Evolutionary conservation across 2,113 vertebrate genomes (phyloP), one percentile per base, ranked within the genome.

Genomic region (Nesoenas mayeri): DNA sequence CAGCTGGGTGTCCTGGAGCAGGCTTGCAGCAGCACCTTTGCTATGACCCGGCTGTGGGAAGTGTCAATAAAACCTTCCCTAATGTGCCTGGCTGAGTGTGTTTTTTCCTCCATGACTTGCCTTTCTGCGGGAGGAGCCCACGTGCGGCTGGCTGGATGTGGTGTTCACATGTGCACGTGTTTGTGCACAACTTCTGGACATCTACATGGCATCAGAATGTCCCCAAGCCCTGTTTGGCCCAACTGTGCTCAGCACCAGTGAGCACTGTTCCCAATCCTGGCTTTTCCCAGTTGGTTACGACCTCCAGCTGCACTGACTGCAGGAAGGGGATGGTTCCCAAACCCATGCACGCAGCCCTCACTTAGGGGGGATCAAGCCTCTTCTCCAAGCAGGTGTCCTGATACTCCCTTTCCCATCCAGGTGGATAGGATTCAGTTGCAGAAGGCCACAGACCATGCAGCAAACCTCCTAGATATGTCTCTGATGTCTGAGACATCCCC

Each of bases 31-130:
- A 80, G 21, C 40, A 12, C 28, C 54, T 92, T 85, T 72, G 73
- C 57, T 44, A 10, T 28, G 6, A 32, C 10, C 26, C 13, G 1
- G 38, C 34, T 79, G 26, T 54, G 40, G 12, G 73, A 89, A 62
- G 6, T 20, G 11, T 58, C 85, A 96, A 89, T 95, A 97, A 97
- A 97, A 11, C 28, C 40, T 36, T 74, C n/a, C 29, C 19, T 25
- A 9, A 8, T 12, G 65, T 15, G 4, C 7, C 47, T 54, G 32
- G 11, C 48, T 51, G 14, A 9, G 21, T 0, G 4, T 85, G 32
- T 15, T 88, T 34, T 64, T 29, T 83, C 34, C 36, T 77, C 20
- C 4, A 0, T 9, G 24, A 19, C 18, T 71, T 10, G 1, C 10
- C 47, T 62, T 60, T 53, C 56, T 47, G 36, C 69, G 67, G 47